Evolutionary conservation across 1,140 invertebrate species (phyloP), one percentile per base, ranked within the genome.

Genomic region (Tetragonula clypearis): DNA sequence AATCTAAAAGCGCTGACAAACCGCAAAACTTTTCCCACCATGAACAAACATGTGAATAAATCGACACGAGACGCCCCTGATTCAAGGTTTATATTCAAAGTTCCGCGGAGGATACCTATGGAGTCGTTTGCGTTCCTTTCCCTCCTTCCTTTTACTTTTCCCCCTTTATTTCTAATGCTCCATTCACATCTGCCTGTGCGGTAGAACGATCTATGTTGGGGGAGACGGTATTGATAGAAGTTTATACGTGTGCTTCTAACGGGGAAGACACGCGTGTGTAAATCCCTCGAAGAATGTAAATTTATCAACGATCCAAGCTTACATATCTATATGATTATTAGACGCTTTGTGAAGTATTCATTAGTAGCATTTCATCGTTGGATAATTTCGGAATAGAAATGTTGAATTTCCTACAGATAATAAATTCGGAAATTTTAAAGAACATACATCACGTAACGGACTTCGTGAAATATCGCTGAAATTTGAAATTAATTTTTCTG

Each of bases 21-120:
- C 93, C 93, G 89, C 93, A 90, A 94, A 94, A 94, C 92, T 94
- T 94, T 94, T 92, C 91, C 91, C 90, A 90, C 91, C 87, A 90
- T 91, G 93, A 94, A 93, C 93, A 94, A 94, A 94, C 93, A 94
- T 92, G 92, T 91, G 93, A 94, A 94, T 94, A 94, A 94, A 94
- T 94, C 93, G 93, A 93, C 93, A 91, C 78, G 80, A 79, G 80
- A 66, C 87, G 84, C 87, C 79, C 85, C 83, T 73, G 90, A 91
- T 92, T 93, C 90, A 88, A 88, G 88, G 93, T 94, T 94, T 93
- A 93, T 93, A 94, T 94, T 94, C 93, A 94, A 94, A 94, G 92
- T 94, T 93, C 87, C 88, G 55, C 82, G 81, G 68, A 79, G 82
- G 86, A 88, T 86, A 86, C 89, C 90, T 87, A 88, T 86, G 68